Evolutionary conservation across 2,113 vertebrate genomes (phyloP).

Genomic region (Prinia subflava): DNA sequence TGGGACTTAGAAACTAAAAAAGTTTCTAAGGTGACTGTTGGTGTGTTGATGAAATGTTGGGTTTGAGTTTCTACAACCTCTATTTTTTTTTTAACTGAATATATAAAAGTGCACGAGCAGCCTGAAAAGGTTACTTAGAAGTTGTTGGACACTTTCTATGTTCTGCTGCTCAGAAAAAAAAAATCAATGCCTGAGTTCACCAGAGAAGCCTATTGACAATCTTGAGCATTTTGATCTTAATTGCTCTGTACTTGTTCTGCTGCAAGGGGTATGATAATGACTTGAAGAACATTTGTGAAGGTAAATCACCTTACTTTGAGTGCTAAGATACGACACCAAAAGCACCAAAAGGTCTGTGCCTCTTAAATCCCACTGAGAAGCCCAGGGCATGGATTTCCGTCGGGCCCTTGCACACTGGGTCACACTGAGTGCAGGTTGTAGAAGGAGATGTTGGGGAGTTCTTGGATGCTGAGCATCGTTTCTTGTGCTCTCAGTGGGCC

Average conservation of each 20-base stretch:
- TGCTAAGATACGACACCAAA: background rate
- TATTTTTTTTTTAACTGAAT: background rate
- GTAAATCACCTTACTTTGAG: background rate
- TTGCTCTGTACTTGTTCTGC: conserved; percentile 37
- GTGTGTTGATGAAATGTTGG: background rate
- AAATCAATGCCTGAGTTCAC: conserved; percentile 23
- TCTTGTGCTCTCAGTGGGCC: background rate
- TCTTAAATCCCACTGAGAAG: background rate
- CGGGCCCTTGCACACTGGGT: background rate
- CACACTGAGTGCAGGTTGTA: background rate
- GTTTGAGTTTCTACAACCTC: background rate
- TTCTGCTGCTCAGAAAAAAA: background rate
- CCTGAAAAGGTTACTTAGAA: conserved; percentile 33
- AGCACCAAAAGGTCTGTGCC: background rate
- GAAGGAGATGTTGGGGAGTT: background rate
- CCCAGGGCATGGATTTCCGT: background rate
- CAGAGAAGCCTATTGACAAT: conserved; percentile 18
- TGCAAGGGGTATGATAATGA: conserved; percentile 10
- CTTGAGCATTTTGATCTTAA: conserved; percentile 44
- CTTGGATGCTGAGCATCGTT: fast-evolving
- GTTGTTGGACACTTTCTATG: background rate
- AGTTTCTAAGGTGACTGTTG: background rate
- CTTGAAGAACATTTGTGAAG: conserved; percentile 9
- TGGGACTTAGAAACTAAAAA: background rate
- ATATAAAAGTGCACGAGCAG: background rate